Base-by-base conservation (phyloP, 2,888 invertebrate species). In the Troilus luridus region DNA sequence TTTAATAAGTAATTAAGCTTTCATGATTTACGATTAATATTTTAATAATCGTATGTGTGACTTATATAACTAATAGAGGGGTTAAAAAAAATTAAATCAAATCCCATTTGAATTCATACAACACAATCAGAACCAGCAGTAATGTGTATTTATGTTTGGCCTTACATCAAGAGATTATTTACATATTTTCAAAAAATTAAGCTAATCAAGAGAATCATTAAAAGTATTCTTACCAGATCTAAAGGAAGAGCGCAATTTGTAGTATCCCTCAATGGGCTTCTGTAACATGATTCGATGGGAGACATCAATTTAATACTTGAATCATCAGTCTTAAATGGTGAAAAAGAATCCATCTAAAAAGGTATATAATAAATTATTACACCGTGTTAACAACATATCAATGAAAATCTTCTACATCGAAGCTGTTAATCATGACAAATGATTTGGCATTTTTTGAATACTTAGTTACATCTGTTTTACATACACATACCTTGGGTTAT, bases 221-320 rank as follows among this genome's bases (percentile, higher is more conserved):
- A 67, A 24, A 67, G 5, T 12, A 21, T 85, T 85, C 85, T 85
- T 85, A 85, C 85, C 85, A 85, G 10, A 12, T 85, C 56, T 56
- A 85, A 12, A n/a, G 85, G 54, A 56, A 85, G 21, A 85, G n/a
- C n/a, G n/a, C 85, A 85, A 56, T 90, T 90, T 60, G 90, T 90
- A n/a, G 88, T 88, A 85, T 90, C 90, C 21, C 90, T 54, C 9
- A 90, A 81, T n/a, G 90, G 90, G 17, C 67, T 85, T 60, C 90
- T 81, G 24, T 72, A 67, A n/a, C 54, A 77, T 17, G 90, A 24
- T 54, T 72, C 72, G n/a, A 90, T 90, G n/a, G 72, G 72, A 58
- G 89, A 90, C 54, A 89, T 67, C n/a, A 67, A 24, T 8, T 77
- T 77, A 17, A 77, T 77, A 88, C 9, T 58, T 41, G 59, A n/a